Evolutionary conservation across 2,797 vertebrate species (phyloP).

Genomic region (Tapera naevia): DNA sequence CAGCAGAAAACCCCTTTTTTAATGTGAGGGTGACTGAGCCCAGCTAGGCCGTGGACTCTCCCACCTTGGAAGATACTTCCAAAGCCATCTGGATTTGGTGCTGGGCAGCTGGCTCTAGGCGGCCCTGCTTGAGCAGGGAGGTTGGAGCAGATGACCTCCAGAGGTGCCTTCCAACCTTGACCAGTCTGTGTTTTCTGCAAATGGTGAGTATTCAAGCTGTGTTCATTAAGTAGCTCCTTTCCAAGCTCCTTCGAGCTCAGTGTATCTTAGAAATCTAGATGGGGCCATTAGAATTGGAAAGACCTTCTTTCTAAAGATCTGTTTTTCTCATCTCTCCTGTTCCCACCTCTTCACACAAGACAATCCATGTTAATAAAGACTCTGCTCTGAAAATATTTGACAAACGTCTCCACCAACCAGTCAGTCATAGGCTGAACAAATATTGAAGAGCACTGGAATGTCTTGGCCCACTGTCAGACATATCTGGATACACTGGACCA

Average conservation of each 20-base stretch:
- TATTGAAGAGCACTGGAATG: neutral
- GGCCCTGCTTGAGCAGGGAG: neutral
- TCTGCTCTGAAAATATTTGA: neutral
- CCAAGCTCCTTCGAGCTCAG: neutral
- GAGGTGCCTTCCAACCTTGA: neutral
- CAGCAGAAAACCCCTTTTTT: neutral
- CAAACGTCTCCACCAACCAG: neutral
- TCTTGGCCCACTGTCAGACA: neutral
- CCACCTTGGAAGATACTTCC: neutral
- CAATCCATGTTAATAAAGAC: neutral
- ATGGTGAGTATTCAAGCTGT: neutral
- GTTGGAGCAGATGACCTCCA: neutral
- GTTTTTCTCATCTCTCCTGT: neutral
- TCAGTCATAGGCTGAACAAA: neutral
- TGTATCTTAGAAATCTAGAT: neutral
- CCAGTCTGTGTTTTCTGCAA: neutral
- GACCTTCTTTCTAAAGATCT: neutral
- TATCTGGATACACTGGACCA: neutral
- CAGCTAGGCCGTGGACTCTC: neutral
- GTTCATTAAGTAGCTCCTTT: neutral
- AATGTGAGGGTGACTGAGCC: neutral
- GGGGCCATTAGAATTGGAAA: neutral
- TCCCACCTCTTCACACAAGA: neutral
- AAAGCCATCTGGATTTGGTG: neutral
- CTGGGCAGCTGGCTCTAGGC: neutral